Percentiles rank a stretch among this genome's conserved stretches.
phyloP scores from a whole-genome alignment of 2,888 invertebrate species.

The Nowickia ferox region DNA sequence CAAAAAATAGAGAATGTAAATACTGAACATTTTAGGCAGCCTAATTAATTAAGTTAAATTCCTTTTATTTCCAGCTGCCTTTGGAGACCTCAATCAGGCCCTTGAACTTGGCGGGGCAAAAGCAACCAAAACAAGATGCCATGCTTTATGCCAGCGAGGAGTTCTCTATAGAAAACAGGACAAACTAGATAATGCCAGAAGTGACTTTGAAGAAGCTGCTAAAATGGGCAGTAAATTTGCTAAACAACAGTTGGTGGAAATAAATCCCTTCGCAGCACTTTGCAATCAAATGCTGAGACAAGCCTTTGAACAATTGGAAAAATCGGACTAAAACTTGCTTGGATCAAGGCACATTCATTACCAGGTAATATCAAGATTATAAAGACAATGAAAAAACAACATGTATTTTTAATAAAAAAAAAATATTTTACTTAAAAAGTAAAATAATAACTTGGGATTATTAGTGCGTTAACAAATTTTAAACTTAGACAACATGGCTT shows the following conservation, averaged over 20 bases:
- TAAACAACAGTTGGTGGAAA: slow-evolving; percentile 91
- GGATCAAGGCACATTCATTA: neutral
- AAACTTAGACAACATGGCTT: too few relatives aligned
- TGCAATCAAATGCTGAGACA: slow-evolving; percentile 97
- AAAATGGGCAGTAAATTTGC: slow-evolving; percentile 94
- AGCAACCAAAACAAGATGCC: slow-evolving; percentile 87
- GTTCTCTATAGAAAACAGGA: slow-evolving; percentile 89
- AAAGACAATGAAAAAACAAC: too few relatives aligned
- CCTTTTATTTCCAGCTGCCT: slow-evolving; percentile 86
- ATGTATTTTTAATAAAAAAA: too few relatives aligned
- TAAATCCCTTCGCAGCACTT: slow-evolving; percentile 97
- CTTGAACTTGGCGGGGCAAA: slow-evolving; percentile 85
- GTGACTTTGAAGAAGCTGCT: slow-evolving; percentile 91
- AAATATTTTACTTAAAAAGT: too few relatives aligned
- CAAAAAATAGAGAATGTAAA: too few relatives aligned
- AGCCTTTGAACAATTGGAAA: slow-evolving; percentile 86
- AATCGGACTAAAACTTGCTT: slow-evolving; percentile 8
- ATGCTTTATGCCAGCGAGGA: slow-evolving; percentile 93
- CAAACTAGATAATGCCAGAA: slow-evolving; percentile 87
- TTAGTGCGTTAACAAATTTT: too few relatives aligned
- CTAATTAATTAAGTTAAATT: neutral
- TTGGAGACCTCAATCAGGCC: slow-evolving; percentile 89
- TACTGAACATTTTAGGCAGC: too few relatives aligned
- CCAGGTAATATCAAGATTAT: too few relatives aligned
- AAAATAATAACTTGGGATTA: too few relatives aligned